phyloP scores from a whole-genome alignment of 2,113 vertebrate genomes.

The Ptilorrhoa leucosticta region DNA sequence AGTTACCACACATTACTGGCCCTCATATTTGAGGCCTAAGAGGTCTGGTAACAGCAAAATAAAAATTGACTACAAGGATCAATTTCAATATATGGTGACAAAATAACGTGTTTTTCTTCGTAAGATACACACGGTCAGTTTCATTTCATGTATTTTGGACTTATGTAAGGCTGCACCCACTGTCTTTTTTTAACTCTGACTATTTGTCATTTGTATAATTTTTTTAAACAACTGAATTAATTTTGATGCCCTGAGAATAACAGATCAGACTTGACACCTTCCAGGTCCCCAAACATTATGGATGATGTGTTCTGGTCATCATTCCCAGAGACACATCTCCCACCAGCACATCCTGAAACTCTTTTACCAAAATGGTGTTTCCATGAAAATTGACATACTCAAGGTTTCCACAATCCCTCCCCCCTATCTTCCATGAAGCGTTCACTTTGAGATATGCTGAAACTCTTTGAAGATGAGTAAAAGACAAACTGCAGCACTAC shows the following conservation, averaged over 20 bases:
- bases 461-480: not conserved
- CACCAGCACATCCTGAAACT: not conserved
- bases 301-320: not conserved
- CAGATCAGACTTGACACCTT: not conserved
- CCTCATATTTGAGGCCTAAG: not conserved
- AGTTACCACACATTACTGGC: not conserved
- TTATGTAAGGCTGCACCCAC: not conserved
- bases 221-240: not conserved
- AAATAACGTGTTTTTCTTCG: not conserved
- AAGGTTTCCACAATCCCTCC: not conserved
- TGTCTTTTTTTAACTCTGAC: not conserved
- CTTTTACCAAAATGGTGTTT: not conserved
- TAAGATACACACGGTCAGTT: not conserved
- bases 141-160: not conserved
- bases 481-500: not conserved
- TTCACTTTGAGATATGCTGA: not conserved
- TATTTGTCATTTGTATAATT: not conserved
- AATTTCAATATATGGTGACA: not conserved
- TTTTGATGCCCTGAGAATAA: not conserved
- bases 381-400: not conserved
- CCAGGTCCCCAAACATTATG: not conserved
- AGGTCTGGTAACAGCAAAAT: not conserved
- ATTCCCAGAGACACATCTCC: not conserved
- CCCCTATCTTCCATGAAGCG: not conserved
- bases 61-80: not conserved